Base-by-base conservation (phyloP, 2,113 vertebrate genomes). In the Sapayoa aenigma region DNA sequence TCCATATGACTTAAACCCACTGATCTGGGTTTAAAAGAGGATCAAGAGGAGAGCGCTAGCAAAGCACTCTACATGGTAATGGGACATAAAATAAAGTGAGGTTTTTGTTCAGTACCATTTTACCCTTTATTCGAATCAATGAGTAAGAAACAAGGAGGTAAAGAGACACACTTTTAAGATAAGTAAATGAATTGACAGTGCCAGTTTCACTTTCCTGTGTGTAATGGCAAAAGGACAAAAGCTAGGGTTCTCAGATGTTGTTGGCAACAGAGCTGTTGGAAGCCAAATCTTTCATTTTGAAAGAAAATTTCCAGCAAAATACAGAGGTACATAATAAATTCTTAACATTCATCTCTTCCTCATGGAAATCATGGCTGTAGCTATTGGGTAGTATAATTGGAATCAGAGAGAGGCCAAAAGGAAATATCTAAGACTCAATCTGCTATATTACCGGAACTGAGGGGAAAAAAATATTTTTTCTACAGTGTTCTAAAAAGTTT, bases 381-480 rank as follows among this genome's bases (percentile, higher is more conserved):
- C 14, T 62, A 17, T 52, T 55, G 6, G 6, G 9, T 24, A 55
- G 39, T 25, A 25, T 14, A 55, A 20, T 23, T 30, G 49, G 15
- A 53, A 21, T 41, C 25, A 68, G 24, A 39, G 12, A 68, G 30
- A 71, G 24, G 21, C 16, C 33, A 56, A 47, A 86, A 80, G 2
- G 24, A 82, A 73, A 46, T 73, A 63, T 5, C 31, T 42, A 19
- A 42, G 4, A 28, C 30, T 79, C 3, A 2, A 4, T 52, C 4
- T 85, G 5, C 33, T 67, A 2, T 55, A 21, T 33, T 41, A 31
- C 12, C 3, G 2, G 8, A 39, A 66, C 3, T 2, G 1, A 5
- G 6, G 7, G 1, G 2, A 1, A 11, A n/a, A 66, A 35, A 1
- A 49, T n/a, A 37, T 42, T 14, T 21, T 8, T 3, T 2, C 9